A percentile compares a stretch with the other conserved stretches of the same genome.
Evolutionary conservation across 2,113 vertebrate species (phyloP).

Genomic region (Copsychus sechellarum): DNA sequence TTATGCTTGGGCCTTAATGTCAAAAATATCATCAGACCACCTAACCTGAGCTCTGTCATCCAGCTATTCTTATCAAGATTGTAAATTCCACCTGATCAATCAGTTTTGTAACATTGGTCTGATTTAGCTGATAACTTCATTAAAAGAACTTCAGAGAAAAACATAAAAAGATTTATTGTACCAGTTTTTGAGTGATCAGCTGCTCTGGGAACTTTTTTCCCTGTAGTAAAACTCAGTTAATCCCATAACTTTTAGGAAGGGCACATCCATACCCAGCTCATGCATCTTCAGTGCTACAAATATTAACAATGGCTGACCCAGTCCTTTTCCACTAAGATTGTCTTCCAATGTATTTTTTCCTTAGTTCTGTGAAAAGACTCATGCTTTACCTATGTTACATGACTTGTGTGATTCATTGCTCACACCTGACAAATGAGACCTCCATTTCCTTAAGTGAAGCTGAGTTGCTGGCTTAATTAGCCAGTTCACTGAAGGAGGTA

Average conservation of each 20-base stretch:
- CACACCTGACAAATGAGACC: neutral
- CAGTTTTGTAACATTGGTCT: neutral
- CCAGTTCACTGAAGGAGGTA: neutral
- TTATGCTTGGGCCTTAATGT: neutral
- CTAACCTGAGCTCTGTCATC: neutral
- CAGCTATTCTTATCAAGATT: neutral
- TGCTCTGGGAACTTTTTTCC: neutral
- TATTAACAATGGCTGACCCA: no score
- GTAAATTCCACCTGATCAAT: neutral
- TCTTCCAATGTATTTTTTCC: neutral
- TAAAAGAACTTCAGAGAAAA: neutral
- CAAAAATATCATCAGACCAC: neutral
- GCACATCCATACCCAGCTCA: neutral
- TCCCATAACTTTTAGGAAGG: rapidly evolving
- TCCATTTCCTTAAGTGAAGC: neutral
- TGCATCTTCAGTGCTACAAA: neutral
- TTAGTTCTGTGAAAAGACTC: neutral
- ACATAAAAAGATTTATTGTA: neutral
- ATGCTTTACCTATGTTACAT: neutral
- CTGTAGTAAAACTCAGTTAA: neutral
- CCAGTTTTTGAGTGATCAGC: neutral
- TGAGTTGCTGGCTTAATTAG: neutral
- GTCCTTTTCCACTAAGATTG: neutral
- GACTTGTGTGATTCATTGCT: neutral
- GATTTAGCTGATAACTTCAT: neutral